Conservation (phyloP, 2,888 invertebrate genomes). For the Mimachlamys varia region DNA sequence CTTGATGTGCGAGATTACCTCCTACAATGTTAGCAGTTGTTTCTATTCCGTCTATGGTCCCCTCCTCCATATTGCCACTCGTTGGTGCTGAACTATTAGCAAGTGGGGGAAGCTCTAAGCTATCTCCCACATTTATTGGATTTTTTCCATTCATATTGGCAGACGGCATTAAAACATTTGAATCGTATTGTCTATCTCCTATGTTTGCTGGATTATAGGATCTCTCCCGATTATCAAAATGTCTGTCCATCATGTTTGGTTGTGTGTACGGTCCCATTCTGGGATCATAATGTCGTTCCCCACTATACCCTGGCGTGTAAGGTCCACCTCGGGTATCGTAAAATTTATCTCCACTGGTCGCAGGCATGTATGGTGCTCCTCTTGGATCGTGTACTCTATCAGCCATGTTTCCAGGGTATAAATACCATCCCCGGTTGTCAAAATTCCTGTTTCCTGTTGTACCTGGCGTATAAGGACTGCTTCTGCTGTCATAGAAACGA, state of each 20-base stretch:
- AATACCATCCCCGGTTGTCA: slow-evolving; percentile 11
- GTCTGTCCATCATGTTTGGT: slow-evolving; percentile 1
- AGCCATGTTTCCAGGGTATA: neutral
- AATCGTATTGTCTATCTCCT: neutral
- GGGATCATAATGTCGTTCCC: neutral
- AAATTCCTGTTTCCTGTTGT: neutral
- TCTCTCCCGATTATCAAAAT: neutral
- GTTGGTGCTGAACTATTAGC: neutral
- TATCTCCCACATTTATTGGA: neutral
- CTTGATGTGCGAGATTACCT: neutral
- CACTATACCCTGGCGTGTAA: slow-evolving; percentile 6
- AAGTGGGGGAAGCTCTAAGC: neutral
- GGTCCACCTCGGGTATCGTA: neutral
- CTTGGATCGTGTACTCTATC: neutral
- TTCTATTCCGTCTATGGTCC: neutral
- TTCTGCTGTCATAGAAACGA: neutral
- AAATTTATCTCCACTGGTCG: neutral
- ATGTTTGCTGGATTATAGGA: neutral
- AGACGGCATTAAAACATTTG: neutral
- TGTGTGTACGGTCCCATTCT: slow-evolving; percentile 7
- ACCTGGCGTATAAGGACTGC: neutral
- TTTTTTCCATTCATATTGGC: neutral
- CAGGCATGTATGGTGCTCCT: neutral
- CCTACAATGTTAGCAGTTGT: neutral
- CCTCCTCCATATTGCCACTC: neutral